These are phyloP conservation scores for Cyprinodon variegatus DNA, from an alignment of 2,113 vertebrate species.

Conservation along the genomic window DNA sequence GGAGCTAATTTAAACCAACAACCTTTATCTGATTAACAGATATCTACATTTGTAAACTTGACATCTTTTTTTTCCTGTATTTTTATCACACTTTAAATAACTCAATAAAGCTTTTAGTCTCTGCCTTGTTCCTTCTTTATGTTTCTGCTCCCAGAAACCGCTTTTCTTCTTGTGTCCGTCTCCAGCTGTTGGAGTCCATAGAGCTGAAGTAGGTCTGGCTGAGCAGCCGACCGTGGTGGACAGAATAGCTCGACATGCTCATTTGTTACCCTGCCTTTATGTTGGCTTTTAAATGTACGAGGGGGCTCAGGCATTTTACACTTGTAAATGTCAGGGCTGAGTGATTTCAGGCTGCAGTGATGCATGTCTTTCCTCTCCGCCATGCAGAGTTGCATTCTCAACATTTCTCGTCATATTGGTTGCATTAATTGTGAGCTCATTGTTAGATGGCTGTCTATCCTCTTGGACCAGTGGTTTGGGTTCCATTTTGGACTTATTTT, in stretches of 20 bases:
- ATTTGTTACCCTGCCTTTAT: constrained; percentile 37
- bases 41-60: not conserved
- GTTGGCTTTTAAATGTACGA: constrained; percentile 7
- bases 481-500: too few relatives aligned
- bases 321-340: constrained; percentile 50
- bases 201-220: constrained; percentile 22
- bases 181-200: not conserved
- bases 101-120: not conserved
- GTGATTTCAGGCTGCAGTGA: constrained; percentile 22
- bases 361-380: not conserved
- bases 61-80: not conserved
- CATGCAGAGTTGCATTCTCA: not conserved
- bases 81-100: not conserved
- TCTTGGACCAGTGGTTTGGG: too few relatives aligned
- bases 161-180: not conserved
- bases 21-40: not conserved
- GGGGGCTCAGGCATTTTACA: constrained; percentile 11
- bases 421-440: not conserved
- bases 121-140: not conserved
- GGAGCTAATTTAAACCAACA: not conserved
- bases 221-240: constrained; percentile 46
- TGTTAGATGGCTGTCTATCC: too few relatives aligned
- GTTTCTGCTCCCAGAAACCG: not conserved
- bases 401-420: not conserved
- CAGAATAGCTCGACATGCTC: constrained; percentile 30